A percentile compares a stretch with the other conserved stretches of the same genome.
Conservation (phyloP, 1,140 invertebrate genomes). For the Cryptotermes secundus region DNA sequence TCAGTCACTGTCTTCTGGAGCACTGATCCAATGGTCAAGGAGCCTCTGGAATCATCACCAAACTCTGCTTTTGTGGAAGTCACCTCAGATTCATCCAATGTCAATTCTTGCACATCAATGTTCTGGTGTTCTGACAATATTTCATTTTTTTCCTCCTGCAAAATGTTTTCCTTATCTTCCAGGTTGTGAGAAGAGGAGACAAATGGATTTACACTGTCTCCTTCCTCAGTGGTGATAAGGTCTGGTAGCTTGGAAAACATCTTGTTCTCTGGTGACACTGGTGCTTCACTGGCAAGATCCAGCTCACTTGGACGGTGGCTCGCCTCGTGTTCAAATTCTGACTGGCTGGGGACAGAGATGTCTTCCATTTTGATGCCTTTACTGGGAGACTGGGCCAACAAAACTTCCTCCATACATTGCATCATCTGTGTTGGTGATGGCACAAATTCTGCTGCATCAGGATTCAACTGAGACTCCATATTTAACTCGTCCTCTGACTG, state of each 20-base stretch:
- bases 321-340: slow-evolving; percentile 63
- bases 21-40: slow-evolving; percentile 40
- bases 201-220: background rate
- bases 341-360: slow-evolving; percentile 59
- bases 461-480: slow-evolving; percentile 70
- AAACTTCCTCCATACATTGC: slow-evolving; percentile 50
- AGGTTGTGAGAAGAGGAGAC: background rate
- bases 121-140: no score
- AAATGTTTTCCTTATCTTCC: background rate
- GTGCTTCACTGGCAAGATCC: slow-evolving; percentile 29
- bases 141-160: background rate
- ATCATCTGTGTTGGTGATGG: slow-evolving; percentile 51
- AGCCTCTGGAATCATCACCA: slow-evolving; percentile 51
- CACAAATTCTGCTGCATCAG: slow-evolving; percentile 70
- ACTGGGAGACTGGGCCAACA: slow-evolving; percentile 63
- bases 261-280: background rate
- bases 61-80: slow-evolving; percentile 54
- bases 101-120: slow-evolving; percentile 5
- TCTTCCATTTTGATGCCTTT: slow-evolving; percentile 60
- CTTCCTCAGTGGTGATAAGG: background rate
- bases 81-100: slow-evolving; percentile 51
- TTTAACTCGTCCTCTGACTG: slow-evolving; percentile 41
- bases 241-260: background rate
- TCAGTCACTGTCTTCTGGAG: slow-evolving; percentile 40
- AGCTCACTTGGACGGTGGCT: slow-evolving; percentile 59